Percentiles rank a stretch among this genome's conserved stretches.
Evolutionary conservation across 1,140 invertebrate species (phyloP).

Genomic region (Vanessa atalanta): DNA sequence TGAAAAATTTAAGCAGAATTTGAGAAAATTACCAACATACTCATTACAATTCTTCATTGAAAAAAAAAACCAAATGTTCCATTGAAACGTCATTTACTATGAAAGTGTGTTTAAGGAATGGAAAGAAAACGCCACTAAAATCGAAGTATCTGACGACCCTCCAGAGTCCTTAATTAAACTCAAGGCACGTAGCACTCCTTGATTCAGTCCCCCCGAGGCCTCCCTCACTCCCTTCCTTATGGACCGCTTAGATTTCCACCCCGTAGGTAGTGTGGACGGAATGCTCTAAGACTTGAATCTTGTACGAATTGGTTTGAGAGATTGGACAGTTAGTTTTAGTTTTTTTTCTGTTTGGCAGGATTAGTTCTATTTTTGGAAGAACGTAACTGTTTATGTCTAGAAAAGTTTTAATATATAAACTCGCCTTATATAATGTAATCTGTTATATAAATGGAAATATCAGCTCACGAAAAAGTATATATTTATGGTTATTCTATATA

Average conservation of each 20-base stretch:
- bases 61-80: constrained; percentile 18
- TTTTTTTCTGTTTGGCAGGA: constrained; percentile 16
- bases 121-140: constrained; percentile 77
- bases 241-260: constrained; percentile 78
- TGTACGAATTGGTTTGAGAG: constrained; percentile 75
- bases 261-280: constrained; percentile 72
- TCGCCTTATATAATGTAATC: not conserved
- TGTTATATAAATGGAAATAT: not conserved
- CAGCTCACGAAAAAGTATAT: not conserved
- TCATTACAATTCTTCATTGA: constrained; percentile 10
- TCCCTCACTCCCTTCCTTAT: constrained; percentile 65
- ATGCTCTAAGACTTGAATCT: constrained; percentile 77
- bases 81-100: constrained; percentile 28
- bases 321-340: constrained; percentile 68
- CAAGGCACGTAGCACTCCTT: constrained; percentile 77
- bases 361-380: constrained; percentile 9
- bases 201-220: constrained; percentile 71
- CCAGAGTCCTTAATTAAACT: constrained; percentile 77
- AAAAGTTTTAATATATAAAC: not conserved
- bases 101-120: constrained; percentile 56
- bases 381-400: constrained; percentile 1
- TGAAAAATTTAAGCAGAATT: no score
- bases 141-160: constrained; percentile 73
- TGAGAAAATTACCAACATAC: no score
- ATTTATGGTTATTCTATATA: not conserved